phyloP scores from a whole-genome alignment of 92 coral and sea anemone genomes.

The Chrysogorgia sp. region DNA sequence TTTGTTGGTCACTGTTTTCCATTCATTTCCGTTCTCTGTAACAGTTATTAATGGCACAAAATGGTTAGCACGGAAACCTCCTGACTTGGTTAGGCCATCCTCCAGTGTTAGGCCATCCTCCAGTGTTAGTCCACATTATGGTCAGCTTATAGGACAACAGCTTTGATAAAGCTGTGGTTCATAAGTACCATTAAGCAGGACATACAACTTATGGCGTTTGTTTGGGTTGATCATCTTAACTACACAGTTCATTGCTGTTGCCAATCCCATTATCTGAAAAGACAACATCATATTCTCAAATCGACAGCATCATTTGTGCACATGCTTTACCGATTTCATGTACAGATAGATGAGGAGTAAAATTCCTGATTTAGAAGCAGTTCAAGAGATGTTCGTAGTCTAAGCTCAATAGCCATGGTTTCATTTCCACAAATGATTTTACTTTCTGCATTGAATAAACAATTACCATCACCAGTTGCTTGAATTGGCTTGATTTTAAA shows the following conservation, averaged over 20 bases:
- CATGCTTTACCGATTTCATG: too few species aligned
- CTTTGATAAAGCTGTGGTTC: constrained; percentile 40
- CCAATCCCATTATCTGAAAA: constrained; percentile 61
- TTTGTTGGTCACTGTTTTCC: constrained; percentile 25
- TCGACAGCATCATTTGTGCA: too few species aligned
- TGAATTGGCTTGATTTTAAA: constrained; percentile 22
- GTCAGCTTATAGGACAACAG: background rate
- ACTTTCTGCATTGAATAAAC: constrained; percentile 64
- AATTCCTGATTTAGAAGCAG: constrained; percentile 42
- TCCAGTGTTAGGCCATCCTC: constrained; percentile 51
- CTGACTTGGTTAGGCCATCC: constrained; percentile 56
- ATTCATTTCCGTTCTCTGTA: background rate
- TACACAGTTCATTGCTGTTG: constrained; percentile 46
- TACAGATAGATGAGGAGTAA: constrained; percentile 34
- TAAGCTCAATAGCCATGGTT: constrained; percentile 34
- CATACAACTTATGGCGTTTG: constrained; percentile 40
- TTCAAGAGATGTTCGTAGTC: constrained; percentile 58
- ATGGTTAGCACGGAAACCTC: constrained; percentile 52
- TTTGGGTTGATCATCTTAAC: constrained; percentile 59
- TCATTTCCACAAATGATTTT: constrained; percentile 47
- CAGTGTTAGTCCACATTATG: constrained; percentile 58
- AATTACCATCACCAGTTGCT: constrained; percentile 65
- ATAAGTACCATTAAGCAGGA: constrained; percentile 50
- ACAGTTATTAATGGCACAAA: constrained; percentile 48
- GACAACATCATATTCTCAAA: too few species aligned